A percentile compares a stretch with the other conserved stretches of the same genome.
Evolutionary conservation across 2,888 invertebrate genomes (phyloP).

Genomic region (Heliconius ismenius): DNA sequence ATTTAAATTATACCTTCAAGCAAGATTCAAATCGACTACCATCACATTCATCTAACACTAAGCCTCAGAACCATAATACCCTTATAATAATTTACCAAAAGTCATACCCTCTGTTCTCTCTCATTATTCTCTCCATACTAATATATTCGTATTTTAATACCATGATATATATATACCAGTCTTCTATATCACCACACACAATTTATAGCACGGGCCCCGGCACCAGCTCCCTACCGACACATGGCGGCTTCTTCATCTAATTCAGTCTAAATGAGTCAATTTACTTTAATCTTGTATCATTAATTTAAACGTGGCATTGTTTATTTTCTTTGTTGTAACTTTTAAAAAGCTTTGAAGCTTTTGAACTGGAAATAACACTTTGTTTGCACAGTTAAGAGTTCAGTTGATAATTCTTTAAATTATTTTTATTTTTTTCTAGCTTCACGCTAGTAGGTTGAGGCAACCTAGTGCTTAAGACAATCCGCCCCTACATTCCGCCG

Average conservation of each 20-base stretch:
- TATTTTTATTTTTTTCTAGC: too few species aligned
- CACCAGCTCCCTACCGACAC: neutral
- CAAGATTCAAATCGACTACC: neutral
- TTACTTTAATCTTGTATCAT: neutral
- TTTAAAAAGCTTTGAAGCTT: neutral
- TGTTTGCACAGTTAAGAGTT: neutral
- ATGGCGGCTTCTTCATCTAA: slow-evolving; percentile 21
- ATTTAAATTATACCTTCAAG: neutral
- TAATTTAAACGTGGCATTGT: slow-evolving; percentile 5
- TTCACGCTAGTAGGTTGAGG: too few species aligned
- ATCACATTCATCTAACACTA: neutral
- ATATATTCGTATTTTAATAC: neutral
- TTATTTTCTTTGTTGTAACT: slow-evolving; percentile 3
- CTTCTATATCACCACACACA: neutral
- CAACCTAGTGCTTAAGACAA: too few species aligned
- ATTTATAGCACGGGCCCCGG: neutral
- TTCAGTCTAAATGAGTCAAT: slow-evolving; percentile 19
- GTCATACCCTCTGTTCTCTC: too few species aligned
- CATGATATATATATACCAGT: neutral
- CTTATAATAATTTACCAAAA: neutral
- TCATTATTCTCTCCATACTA: neutral
- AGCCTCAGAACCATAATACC: too few species aligned
- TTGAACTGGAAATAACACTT: slow-evolving; percentile 1
- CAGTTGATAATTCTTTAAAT: neutral
- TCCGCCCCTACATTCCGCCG: too few species aligned